phyloP scores from a whole-genome alignment of 92 coral and sea anemone species.

The Palythoa caribaeorum region DNA sequence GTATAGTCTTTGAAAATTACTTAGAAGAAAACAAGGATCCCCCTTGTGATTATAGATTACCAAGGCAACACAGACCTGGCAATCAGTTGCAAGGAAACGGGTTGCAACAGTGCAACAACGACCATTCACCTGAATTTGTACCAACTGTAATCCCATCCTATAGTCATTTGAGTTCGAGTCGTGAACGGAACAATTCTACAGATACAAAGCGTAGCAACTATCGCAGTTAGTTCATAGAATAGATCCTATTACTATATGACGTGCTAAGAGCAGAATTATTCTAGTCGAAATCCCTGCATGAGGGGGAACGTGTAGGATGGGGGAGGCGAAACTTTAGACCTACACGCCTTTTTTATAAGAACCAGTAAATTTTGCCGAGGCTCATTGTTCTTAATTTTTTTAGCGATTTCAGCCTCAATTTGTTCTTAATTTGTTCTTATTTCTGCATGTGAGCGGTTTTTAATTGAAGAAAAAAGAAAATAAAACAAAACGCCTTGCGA shows the following conservation, averaged over 20 bases:
- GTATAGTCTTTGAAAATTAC: background rate
- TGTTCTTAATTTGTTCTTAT: no score
- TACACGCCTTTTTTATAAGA: no score
- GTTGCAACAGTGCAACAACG: slow-evolving; percentile 15
- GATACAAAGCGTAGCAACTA: background rate
- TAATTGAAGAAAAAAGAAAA: no score
- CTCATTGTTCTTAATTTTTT: no score
- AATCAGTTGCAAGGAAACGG: slow-evolving; percentile 15
- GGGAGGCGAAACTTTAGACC: background rate
- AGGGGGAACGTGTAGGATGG: no score
- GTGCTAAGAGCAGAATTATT: background rate
- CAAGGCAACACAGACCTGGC: slow-evolving; percentile 2
- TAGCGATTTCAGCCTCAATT: no score
- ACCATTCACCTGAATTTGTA: slow-evolving; percentile 53
- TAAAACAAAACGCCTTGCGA: no score
- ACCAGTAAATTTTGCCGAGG: no score
- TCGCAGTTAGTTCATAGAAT: background rate
- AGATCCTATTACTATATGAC: background rate
- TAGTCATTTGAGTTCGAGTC: slow-evolving; percentile 15
- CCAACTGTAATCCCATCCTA: slow-evolving; percentile 25
- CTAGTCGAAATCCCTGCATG: background rate
- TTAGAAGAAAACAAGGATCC: background rate
- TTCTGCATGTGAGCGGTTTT: no score
- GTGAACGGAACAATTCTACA: background rate
- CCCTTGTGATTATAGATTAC: slow-evolving; percentile 32